Conservation (phyloP, 2,888 invertebrate species). For the Mamestra brassicae region DNA sequence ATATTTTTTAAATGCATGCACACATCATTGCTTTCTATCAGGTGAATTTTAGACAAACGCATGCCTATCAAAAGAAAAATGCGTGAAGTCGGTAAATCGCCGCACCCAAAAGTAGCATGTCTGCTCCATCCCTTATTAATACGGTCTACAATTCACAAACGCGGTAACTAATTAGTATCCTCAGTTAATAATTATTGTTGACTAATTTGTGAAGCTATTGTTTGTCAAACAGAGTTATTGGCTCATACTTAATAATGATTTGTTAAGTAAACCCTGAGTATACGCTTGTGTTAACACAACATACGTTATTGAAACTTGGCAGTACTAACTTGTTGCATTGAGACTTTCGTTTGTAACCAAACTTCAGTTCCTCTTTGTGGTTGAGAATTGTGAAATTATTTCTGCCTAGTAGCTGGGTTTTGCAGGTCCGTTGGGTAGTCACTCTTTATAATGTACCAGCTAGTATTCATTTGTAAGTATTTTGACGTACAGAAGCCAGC, state of each 20-base stretch:
- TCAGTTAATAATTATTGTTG: slow-evolving; percentile 26
- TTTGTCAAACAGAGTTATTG: slow-evolving; percentile 36
- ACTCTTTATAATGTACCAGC: too few species aligned
- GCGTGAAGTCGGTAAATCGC: neutral
- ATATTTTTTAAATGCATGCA: too few species aligned
- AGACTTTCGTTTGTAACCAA: too few species aligned
- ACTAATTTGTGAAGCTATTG: slow-evolving; percentile 32
- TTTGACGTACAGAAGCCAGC: too few species aligned
- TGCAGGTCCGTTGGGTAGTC: too few species aligned
- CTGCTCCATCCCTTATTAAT: neutral
- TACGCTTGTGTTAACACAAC: neutral
- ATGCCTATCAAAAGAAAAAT: too few species aligned
- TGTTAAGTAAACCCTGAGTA: neutral
- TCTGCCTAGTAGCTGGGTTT: too few species aligned
- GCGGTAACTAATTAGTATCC: slow-evolving; percentile 35
- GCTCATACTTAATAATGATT: slow-evolving; percentile 5
- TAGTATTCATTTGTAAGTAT: too few species aligned
- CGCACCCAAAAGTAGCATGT: neutral
- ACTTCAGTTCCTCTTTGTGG: too few species aligned
- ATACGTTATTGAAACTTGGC: neutral
- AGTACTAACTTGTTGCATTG: neutral
- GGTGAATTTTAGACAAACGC: too few species aligned
- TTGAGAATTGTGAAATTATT: too few species aligned
- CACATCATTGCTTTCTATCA: too few species aligned
- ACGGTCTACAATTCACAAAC: slow-evolving; percentile 8